Conservation (phyloP, 2,113 vertebrate species). For the Macrotus californicus region DNA sequence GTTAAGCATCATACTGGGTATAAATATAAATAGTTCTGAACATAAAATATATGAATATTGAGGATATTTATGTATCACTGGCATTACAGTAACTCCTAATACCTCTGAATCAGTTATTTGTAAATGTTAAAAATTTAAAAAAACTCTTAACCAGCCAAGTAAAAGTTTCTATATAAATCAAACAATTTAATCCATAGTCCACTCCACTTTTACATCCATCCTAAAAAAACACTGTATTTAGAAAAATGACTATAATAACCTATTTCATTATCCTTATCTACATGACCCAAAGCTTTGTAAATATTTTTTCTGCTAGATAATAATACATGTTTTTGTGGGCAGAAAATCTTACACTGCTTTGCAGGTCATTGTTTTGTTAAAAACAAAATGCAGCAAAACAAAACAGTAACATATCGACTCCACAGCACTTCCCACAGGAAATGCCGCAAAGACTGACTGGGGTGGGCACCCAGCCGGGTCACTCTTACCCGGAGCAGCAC, state of each 20-base stretch:
- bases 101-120: background rate
- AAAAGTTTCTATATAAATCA: background rate
- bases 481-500: background rate
- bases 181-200: constrained; percentile 37
- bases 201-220: constrained; percentile 18
- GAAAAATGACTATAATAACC: background rate
- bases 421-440: background rate
- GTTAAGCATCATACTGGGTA: background rate
- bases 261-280: background rate
- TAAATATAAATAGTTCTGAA: background rate
- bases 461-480: background rate
- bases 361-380: background rate
- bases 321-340: background rate
- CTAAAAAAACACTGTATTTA: background rate
- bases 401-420: background rate
- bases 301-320: background rate
- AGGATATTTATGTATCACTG: background rate
- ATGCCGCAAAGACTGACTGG: background rate
- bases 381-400: background rate
- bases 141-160: background rate
- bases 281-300: background rate
- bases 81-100: background rate
- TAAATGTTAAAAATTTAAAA: background rate
- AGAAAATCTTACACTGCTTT: background rate
- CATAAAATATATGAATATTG: background rate